Evolutionary conservation across 2,113 vertebrate genomes (phyloP).

Genomic region (Isurus oxyrinchus): DNA sequence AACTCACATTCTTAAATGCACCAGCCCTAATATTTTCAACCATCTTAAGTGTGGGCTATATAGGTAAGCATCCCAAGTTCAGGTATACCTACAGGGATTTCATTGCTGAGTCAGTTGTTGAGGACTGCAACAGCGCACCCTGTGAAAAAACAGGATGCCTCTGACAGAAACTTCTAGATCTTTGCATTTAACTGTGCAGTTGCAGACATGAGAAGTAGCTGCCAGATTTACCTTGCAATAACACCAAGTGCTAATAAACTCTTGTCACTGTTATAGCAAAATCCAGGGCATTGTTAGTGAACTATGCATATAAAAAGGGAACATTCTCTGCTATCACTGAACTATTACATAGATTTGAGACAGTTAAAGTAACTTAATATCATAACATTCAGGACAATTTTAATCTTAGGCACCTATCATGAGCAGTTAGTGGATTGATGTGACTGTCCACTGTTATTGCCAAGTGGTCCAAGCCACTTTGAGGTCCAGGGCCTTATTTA

Average conservation of each 20-base stretch:
- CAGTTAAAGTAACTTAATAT: neutral
- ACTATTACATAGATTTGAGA: neutral
- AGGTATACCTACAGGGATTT: neutral
- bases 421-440: neutral
- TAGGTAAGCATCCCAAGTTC: neutral
- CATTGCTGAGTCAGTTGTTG: neutral
- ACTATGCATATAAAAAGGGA: neutral
- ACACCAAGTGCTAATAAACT: neutral
- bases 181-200: neutral
- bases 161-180: neutral
- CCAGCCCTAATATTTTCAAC: neutral
- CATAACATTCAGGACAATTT: neutral
- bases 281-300: neutral
- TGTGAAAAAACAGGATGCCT: neutral
- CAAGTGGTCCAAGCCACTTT: neutral
- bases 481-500: neutral
- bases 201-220: neutral
- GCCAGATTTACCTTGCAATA: neutral
- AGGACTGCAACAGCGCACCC: neutral
- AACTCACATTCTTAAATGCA: neutral
- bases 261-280: neutral
- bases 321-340: neutral
- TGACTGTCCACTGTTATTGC: neutral
- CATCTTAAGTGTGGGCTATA: neutral
- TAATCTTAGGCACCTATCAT: neutral